These are phyloP conservation scores for Chrysopa pallens DNA, from an alignment of 1,140 invertebrate genomes.

Conservation along the genomic window DNA sequence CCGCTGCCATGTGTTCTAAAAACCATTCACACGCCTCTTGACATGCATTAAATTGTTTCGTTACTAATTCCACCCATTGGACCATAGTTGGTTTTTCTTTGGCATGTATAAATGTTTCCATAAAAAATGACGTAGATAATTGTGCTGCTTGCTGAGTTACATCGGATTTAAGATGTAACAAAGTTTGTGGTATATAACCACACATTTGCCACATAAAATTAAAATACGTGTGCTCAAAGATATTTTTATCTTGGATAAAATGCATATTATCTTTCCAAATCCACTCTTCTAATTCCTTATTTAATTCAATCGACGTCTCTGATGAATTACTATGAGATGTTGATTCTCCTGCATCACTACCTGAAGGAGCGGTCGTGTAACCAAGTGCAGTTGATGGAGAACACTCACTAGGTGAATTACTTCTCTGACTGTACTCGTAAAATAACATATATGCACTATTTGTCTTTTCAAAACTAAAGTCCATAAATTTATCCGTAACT, in stretches of 20 bases:
- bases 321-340: constrained; percentile 11
- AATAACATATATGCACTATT: constrained; percentile 97
- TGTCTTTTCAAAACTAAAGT: constrained; percentile 93
- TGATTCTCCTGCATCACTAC: constrained; percentile 10
- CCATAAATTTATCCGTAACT: constrained; percentile 91
- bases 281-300: constrained; percentile 70
- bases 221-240: constrained; percentile 90
- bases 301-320: constrained; percentile 32
- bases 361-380: constrained; percentile 15
- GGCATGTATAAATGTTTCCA: constrained; percentile 91
- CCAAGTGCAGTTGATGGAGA: constrained; percentile 20
- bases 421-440: constrained; percentile 54
- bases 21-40: constrained; percentile 83
- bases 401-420: constrained; percentile 10
- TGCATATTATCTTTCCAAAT: constrained; percentile 94
- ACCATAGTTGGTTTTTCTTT: constrained; percentile 96
- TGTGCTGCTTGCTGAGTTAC: constrained; percentile 73
- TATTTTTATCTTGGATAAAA: constrained; percentile 86
- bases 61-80: constrained; percentile 87
- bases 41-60: constrained; percentile 87
- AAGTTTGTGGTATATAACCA: constrained; percentile 76
- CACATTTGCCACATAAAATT: constrained; percentile 94
- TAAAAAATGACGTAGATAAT: constrained; percentile 82
- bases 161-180: constrained; percentile 56
- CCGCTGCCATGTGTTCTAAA: constrained; percentile 75